Percentiles rank a stretch among this genome's conserved stretches.
Conservation (phyloP, 2,113 vertebrate genomes). For the Amazona guildingii region DNA sequence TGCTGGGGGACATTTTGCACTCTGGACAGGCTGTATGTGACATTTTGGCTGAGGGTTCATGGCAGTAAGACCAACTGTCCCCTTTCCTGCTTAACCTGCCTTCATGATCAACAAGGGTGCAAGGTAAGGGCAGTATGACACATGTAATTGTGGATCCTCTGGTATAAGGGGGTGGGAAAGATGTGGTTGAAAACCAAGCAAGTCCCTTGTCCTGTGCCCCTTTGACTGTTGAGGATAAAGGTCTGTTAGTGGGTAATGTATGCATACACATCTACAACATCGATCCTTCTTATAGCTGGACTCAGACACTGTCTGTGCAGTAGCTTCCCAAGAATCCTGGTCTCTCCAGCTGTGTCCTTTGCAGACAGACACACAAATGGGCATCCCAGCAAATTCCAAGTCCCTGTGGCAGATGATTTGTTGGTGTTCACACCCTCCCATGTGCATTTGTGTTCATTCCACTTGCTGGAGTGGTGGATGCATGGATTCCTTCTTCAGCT, state of each 20-base stretch:
- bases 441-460: fast-evolving
- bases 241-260: background rate
- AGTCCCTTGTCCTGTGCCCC: background rate
- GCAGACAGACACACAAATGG: background rate
- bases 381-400: background rate
- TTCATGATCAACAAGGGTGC: background rate
- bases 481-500: background rate
- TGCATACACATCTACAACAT: background rate
- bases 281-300: background rate
- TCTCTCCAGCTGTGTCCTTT: background rate
- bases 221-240: background rate
- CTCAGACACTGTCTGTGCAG: no score
- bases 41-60: background rate
- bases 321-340: background rate
- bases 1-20: background rate
- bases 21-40: background rate
- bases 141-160: background rate
- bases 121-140: background rate
- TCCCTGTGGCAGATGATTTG: background rate
- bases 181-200: background rate
- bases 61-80: background rate
- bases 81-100: background rate
- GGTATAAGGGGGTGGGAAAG: background rate
- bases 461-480: background rate
- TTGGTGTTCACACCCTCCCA: background rate